Conservation (phyloP, 1,140 invertebrate genomes). For the Macrotrachela quadricornifera region DNA sequence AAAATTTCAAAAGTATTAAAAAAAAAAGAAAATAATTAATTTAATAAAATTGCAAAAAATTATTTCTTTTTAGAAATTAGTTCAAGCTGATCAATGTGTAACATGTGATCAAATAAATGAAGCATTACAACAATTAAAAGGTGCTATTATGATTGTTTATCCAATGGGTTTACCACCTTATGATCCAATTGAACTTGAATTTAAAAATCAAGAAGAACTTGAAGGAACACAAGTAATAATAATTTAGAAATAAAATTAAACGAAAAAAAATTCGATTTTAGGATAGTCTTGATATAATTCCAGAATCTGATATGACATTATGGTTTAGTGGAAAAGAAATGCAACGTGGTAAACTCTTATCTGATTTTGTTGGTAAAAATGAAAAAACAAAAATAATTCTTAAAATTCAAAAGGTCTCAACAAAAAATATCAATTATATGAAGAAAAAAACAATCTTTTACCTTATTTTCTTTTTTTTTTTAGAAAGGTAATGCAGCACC, state of each 20-base stretch:
- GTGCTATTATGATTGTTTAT: constrained; percentile 70
- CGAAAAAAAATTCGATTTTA: no score
- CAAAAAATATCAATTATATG: not conserved
- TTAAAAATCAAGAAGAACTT: constrained; percentile 69
- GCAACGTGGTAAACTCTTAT: constrained; percentile 40
- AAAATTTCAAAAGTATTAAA: constrained; percentile 52
- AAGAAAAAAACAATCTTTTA: not conserved
- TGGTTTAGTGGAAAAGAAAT: constrained; percentile 72
- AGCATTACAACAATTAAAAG: constrained; percentile 54
- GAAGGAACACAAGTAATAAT: constrained; percentile 47
- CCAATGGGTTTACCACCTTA: constrained; percentile 77
- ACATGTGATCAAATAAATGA: constrained; percentile 44
- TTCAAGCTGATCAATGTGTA: constrained; percentile 42
- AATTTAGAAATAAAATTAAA: no score
- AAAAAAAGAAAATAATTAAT: not conserved
- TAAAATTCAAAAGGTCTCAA: constrained; percentile 34
- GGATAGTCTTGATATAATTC: constrained; percentile 48
- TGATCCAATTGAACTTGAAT: constrained; percentile 61
- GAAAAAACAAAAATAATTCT: constrained; percentile 60
- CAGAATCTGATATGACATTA: constrained; percentile 39
- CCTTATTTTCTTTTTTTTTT: no score
- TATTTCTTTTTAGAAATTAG: constrained; percentile 37
- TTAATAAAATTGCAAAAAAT: not conserved
- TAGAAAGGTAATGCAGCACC: constrained; percentile 52
- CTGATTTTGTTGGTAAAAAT: constrained; percentile 58